Evolutionary conservation across 2,113 vertebrate species (phyloP), one percentile per base, ranked within the genome.

Genomic region (Cyphomyrus discorhynchus): DNA sequence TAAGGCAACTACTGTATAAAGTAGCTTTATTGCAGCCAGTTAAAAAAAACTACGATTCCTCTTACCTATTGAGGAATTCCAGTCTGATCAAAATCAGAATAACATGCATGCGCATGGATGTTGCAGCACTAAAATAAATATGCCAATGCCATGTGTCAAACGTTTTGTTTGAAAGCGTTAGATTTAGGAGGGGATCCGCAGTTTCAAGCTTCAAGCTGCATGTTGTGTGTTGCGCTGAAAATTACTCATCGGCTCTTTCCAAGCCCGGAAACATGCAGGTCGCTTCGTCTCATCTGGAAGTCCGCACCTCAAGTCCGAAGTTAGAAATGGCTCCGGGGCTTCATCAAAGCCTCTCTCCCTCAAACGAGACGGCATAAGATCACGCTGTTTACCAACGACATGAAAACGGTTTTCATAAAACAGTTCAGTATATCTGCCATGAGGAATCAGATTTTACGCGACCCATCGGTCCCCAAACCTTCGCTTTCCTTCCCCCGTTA

Each of bases 211-310:
- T 89, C 47, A 27, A 56, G 46, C 88, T 2, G 21, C 24, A 84
- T 74, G 27, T 58, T 86, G 83, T 90, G 31, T 35, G 27, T 19
- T 35, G 47, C 53, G 62, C 77, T 66, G 85, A 31, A 85, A 19
- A 90, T 87, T 86, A 89, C 35, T 53, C 50, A 70, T 46, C 46
- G 82, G 86, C 39, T 88, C 88, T 85, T 91, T 87, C 80, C 88
- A 88, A 58, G 90, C 91, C 50, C 62, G 39, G 85, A 85, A 9
- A 50, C 62, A 80, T 87, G 88, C 90, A 90, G 88, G 83, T 27
- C 39, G 85, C 52, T 31, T 21, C 35, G 84, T 35, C 86, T 87
- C 84, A 47, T 46, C 35, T 35, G 88, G 50, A 85, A 89, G 77
- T 89, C 89, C 80, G 83, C 89, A 89, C 52, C 80, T 89, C 52